Conservation (phyloP, 2,797 vertebrate genomes). For the Siniperca scherzeri region DNA sequence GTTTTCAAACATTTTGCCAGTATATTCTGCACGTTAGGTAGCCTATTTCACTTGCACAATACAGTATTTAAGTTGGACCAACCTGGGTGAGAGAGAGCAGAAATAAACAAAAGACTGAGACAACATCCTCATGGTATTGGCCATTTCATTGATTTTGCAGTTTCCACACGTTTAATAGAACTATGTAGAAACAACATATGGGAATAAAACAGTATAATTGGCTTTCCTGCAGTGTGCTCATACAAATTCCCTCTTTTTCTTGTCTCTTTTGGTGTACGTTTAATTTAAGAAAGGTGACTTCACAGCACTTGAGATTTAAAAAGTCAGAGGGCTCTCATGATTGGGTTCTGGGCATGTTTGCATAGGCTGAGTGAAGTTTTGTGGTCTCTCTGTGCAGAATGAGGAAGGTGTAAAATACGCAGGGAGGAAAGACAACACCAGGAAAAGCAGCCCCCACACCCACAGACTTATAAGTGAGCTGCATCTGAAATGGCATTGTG, state of each 20-base stretch:
- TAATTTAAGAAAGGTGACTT: constrained; percentile 24
- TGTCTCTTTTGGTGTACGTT: not conserved
- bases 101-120: constrained; percentile 9
- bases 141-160: constrained; percentile 5
- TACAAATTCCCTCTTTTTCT: not conserved
- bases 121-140: not conserved
- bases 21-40: constrained; percentile 1
- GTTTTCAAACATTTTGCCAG: not conserved
- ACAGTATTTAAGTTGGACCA: not conserved
- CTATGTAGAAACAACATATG: not conserved
- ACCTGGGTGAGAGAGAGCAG: not conserved
- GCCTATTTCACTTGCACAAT: constrained; percentile 1
- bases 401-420: constrained; percentile 35
- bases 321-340: constrained; percentile 7
- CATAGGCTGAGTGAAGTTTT: constrained; percentile 34
- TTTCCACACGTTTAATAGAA: not conserved
- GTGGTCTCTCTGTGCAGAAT: constrained; percentile 25
- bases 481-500: constrained; percentile 32
- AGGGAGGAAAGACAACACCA: constrained; percentile 14
- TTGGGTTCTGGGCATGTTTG: constrained; percentile 24
- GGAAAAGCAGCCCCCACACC: constrained; percentile 35
- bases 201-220: not conserved
- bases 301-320: constrained; percentile 22
- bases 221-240: not conserved
- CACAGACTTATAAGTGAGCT: constrained; percentile 7